phyloP scores from a whole-genome alignment of 37 sponge, comb jelly and placozoan genomes.

The Agelas oroides region DNA sequence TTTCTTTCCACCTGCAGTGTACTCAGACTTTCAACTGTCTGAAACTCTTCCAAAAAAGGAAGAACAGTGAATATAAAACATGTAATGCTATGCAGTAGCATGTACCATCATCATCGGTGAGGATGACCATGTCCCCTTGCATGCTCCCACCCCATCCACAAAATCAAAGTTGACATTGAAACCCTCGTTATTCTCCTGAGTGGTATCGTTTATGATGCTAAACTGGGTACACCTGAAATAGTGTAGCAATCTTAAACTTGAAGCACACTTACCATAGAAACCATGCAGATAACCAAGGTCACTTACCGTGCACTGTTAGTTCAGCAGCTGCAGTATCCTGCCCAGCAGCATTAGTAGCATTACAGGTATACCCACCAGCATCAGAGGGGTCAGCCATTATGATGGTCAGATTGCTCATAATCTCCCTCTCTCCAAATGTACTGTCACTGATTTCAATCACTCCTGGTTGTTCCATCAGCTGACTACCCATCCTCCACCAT shows the following conservation, averaged over 20 bases:
- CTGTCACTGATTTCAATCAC: no score
- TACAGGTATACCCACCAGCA: conserved; percentile 57
- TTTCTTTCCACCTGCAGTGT: no score
- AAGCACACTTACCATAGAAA: no score
- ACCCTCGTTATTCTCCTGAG: background rate
- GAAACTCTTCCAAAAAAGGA: no score
- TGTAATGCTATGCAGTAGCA: no score
- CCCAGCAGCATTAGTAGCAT: conserved; percentile 43
- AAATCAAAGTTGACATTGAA: background rate
- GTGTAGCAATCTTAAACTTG: no score
- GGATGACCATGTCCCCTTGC: background rate
- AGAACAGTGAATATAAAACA: no score
- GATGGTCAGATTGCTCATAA: background rate
- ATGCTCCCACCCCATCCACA: background rate
- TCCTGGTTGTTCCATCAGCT: background rate
- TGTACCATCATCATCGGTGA: background rate
- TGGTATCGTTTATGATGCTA: background rate
- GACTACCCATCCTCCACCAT: conserved; percentile 46
- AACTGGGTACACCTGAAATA: background rate
- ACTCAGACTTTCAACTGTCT: no score
- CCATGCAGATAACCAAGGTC: no score
- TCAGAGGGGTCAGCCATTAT: conserved; percentile 31
- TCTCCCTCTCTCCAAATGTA: no score
- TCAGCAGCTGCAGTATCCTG: conserved; percentile 18
- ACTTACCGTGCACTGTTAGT: conserved; percentile 82